Percentiles rank a stretch among this genome's conserved stretches.
These are phyloP conservation scores for Drosophila setifemur DNA, from an alignment of 1,140 invertebrate species.

Conservation along the genomic window DNA sequence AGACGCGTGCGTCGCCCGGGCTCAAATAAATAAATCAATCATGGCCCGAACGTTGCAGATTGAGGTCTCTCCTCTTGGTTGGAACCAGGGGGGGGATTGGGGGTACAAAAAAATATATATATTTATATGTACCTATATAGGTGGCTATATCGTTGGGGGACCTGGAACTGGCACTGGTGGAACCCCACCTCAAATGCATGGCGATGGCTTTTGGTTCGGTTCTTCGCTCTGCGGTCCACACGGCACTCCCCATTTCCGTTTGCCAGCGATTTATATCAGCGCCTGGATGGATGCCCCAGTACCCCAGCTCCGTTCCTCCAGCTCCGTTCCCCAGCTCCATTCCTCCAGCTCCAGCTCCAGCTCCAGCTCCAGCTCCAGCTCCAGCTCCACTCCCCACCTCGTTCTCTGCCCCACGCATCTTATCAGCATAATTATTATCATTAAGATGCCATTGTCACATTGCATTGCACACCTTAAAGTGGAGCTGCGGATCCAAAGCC, in stretches of 20 bases:
- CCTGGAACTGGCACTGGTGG: neutral
- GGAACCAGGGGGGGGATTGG: too few relatives aligned
- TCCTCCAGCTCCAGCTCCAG: neutral
- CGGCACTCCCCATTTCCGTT: slow-evolving; percentile 77
- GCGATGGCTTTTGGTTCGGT: slow-evolving; percentile 26
- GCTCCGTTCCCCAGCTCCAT: neutral
- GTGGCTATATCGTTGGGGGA: too few relatives aligned
- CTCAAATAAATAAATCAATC: slow-evolving; percentile 80
- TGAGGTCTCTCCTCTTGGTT: neutral
- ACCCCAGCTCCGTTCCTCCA: neutral
- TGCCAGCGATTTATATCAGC: slow-evolving; percentile 72
- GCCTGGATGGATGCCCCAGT: slow-evolving; percentile 35
- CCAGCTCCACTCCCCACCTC: neutral
- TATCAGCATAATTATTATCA: slow-evolving; percentile 71
- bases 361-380: neutral
- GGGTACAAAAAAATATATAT: too few relatives aligned
- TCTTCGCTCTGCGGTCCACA: slow-evolving; percentile 37
- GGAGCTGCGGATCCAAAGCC: slow-evolving; percentile 10
- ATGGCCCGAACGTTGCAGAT: slow-evolving; percentile 22
- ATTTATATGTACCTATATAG: too few relatives aligned
- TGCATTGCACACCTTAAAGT: slow-evolving; percentile 58
- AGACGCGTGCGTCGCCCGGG: slow-evolving; percentile 56
- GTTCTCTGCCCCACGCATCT: slow-evolving; percentile 29
- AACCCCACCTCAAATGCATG: slow-evolving; percentile 58
- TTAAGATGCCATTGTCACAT: slow-evolving; percentile 74